A percentile compares a stretch with the other conserved stretches of the same genome.
phyloP scores from a whole-genome alignment of 2,888 invertebrate genomes.

The Morpho helenor region DNA sequence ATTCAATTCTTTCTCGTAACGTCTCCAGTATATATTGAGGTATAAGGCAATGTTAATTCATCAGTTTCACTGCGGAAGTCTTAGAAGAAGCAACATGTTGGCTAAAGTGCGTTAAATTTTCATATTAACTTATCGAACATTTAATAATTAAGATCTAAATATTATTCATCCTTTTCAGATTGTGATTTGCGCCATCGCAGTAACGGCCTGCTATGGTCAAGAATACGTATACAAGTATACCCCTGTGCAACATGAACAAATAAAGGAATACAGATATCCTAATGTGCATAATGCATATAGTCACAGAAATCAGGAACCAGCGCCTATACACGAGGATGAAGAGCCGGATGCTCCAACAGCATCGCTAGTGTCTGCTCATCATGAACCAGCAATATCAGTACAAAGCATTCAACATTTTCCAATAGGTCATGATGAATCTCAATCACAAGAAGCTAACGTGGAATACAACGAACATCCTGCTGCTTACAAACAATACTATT shows the following conservation, averaged over 20 bases:
- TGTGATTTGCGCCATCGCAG: constrained; percentile 42
- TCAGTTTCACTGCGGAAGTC: constrained; percentile 74
- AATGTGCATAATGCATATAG: constrained; percentile 37
- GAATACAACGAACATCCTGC: constrained; percentile 42
- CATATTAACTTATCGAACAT: neutral
- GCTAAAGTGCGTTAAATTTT: constrained; percentile 55
- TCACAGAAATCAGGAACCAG: constrained; percentile 43
- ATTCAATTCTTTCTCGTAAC: constrained; percentile 76
- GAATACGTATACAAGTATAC: constrained; percentile 49
- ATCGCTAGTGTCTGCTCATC: constrained; percentile 15
- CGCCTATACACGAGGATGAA: constrained; percentile 44
- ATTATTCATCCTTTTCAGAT: constrained; percentile 44
- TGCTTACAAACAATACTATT: constrained; percentile 33
- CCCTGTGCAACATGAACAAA: constrained; percentile 44
- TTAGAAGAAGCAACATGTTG: constrained; percentile 68
- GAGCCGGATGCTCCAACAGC: constrained; percentile 23
- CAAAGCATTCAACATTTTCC: constrained; percentile 51
- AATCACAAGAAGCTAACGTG: constrained; percentile 46
- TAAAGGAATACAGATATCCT: constrained; percentile 45
- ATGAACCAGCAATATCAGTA: constrained; percentile 45
- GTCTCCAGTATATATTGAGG: constrained; percentile 77
- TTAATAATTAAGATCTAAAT: neutral
- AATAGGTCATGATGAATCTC: constrained; percentile 43
- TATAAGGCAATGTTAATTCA: constrained; percentile 73
- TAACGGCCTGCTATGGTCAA: constrained; percentile 44